Conservation (phyloP, 2,888 invertebrate species). For the Eupithecia dodoneata region DNA sequence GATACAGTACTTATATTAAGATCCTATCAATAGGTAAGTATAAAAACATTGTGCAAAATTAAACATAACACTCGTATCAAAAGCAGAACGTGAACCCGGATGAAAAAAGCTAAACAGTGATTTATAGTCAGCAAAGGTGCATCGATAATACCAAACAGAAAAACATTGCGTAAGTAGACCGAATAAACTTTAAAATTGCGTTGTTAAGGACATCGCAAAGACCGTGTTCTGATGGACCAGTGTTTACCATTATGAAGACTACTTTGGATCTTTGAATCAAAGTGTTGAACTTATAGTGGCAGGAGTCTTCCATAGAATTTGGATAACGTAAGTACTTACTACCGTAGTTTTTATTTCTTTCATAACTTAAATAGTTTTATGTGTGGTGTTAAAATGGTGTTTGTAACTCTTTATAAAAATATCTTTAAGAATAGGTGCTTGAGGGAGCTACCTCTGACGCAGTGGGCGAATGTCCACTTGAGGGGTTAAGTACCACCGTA, state of each 20-base stretch:
- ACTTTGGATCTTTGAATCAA: neutral
- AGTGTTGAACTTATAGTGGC: neutral
- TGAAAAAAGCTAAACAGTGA: neutral
- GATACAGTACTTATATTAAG: neutral
- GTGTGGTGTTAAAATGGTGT: neutral
- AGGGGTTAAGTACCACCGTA: no score
- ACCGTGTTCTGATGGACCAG: neutral
- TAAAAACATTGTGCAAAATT: neutral
- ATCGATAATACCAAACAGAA: conserved; percentile 14
- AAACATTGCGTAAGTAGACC: conserved; percentile 18
- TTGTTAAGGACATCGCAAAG: conserved; percentile 20
- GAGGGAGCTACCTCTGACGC: no score
- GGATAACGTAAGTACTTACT: neutral
- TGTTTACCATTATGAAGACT: neutral
- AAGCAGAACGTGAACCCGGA: conserved; percentile 1
- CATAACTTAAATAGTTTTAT: neutral
- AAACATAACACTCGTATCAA: neutral
- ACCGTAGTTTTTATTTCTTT: neutral
- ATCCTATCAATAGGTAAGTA: neutral
- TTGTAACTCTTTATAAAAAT: neutral
- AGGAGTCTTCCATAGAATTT: neutral
- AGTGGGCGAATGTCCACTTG: no score
- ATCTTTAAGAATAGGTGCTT: no score
- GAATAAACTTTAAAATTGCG: conserved; percentile 9
- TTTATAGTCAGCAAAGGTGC: neutral